Base-by-base conservation (phyloP, 2,888 invertebrate species). In the Eurytoma californica region DNA sequence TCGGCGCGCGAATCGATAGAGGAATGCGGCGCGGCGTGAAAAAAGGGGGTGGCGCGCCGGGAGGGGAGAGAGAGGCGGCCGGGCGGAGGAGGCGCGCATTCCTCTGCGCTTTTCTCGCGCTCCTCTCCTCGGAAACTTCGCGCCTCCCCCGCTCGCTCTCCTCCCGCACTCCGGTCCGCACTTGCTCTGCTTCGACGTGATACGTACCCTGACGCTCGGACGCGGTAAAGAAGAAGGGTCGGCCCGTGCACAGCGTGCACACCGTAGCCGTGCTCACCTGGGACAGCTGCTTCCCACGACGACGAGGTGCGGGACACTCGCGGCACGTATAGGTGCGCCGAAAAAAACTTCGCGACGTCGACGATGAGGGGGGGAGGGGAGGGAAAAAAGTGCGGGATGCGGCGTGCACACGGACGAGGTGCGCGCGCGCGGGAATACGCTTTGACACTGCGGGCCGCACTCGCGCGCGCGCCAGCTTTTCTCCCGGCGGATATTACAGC, bases 11-110 rank as follows among this genome's bases (percentile, higher is more conserved):
- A 88, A 89, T 89, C 89, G 84, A 90, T 89, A 89, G 85, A 88
- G 89, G 89, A 89, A 89, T 89, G 89, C 87, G 87, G 86, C 85
- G 85, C 85, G 86, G 87, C 86, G 86, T 86, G 85, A 86, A 88
- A 87, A 85, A 85, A 83, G 84, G 74, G 82, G 73, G 57, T 39
- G 77, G 67, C 73, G 74, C 55, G 76, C 16, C 55, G 55, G 12
- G 67, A n/a, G 47, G 4, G 47, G 51, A 57, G 72, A 14, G 24
- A 72, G 58, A 24, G 28, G 58, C 3, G 58, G 20, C 61, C 61
- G 58, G 14, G 68, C 68, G 69, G 65, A 66, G 77, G 80, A 81
- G 80, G 69, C 72, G 73, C 79, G 81, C 82, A 79, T 80, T 80
- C 80, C 76, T 76, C 57, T 20, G 76, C 67, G 47, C 39, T 58